Base-by-base conservation (phyloP, 2,888 invertebrate genomes). In the Tipula confusa region DNA sequence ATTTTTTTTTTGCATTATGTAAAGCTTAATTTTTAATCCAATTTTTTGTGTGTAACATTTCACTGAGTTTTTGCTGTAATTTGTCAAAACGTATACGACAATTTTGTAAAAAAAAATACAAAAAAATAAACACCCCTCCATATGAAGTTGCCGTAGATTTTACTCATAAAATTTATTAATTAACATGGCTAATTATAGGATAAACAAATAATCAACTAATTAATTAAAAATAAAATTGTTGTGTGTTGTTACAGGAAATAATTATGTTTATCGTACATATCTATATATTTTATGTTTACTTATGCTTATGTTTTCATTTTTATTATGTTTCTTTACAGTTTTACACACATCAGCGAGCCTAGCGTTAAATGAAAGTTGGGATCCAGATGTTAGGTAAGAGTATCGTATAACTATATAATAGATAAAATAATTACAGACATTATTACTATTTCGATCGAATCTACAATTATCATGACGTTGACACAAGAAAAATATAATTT, bases 271-370 rank as follows among this genome's bases (percentile, higher is more conserved):
- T 24, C 3, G 15, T 43, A 43, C 36, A 36, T 43, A 43, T 15
- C n/a, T 43, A 43, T 43, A 15, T 64, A 64, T 64, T 64, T 64
- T n/a, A 64, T 64, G 24, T 64, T 64, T 64, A 64, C 64, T 64
- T 43, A 15, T 43, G 43, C 11, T 36, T 43, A 43, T 24, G 18
- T 64, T 64, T 64, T 80, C n/a, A 13, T 79, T 80, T 82, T 33
- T 82, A n/a, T 84, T 82, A 84, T 84, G 85, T 86, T 85, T 87
- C 89, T 87, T 93, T 93, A 87, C 92, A 98, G 98, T 98, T 91
- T 94, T 98, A 91, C 98, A 98, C 92, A 98, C 98, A 88, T 98
- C 98, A 88, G 98, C 98, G 89, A 98, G 98, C 92, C 93, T 98
- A 90, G 97, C 97, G 87, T 92, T 98, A 89, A 98, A 98, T 91